Evolutionary conservation across 1,140 invertebrate species (phyloP).

Genomic region (Akabosia matsudoensis): DNA sequence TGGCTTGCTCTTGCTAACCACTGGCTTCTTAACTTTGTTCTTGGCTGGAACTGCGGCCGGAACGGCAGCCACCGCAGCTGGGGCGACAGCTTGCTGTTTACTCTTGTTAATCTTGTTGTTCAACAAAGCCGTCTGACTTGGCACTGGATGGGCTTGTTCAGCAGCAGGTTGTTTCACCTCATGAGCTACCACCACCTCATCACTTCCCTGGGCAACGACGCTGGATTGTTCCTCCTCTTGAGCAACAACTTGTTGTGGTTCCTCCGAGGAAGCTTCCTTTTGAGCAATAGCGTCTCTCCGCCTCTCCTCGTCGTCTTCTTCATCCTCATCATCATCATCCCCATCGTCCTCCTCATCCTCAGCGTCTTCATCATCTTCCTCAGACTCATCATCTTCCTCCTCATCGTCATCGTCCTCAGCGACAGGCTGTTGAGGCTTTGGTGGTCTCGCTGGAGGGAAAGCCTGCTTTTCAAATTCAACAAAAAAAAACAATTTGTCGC

Average conservation of each 20-base stretch:
- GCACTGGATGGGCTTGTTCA: not conserved
- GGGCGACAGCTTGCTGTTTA: not conserved
- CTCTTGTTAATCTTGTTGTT: not conserved
- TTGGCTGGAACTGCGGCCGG: not conserved
- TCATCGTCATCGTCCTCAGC: constrained; percentile 34
- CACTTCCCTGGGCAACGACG: not conserved
- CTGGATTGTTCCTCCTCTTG: constrained; percentile 25
- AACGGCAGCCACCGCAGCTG: not conserved
- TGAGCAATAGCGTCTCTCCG: constrained; percentile 25
- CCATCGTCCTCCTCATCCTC: constrained; percentile 21
- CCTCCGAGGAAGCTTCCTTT: constrained; percentile 1
- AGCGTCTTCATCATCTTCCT: constrained; percentile 36
- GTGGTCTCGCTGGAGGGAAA: constrained; percentile 39
- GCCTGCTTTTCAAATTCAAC: constrained; percentile 31
- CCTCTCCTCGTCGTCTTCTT: constrained; percentile 35
- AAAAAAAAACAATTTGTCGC: too few species aligned
- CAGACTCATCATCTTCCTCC: constrained; percentile 38
- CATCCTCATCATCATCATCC: constrained; percentile 33
- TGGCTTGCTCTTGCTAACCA: constrained; percentile 4
- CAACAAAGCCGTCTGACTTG: not conserved
- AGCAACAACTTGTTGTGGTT: constrained; percentile 23
- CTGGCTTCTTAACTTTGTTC: constrained; percentile 11
- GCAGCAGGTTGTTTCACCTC: constrained; percentile 18
- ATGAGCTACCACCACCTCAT: not conserved
- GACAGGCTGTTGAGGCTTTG: not conserved